Evolutionary conservation across 2,888 invertebrate species (phyloP).

Genomic region (Altica lythri): DNA sequence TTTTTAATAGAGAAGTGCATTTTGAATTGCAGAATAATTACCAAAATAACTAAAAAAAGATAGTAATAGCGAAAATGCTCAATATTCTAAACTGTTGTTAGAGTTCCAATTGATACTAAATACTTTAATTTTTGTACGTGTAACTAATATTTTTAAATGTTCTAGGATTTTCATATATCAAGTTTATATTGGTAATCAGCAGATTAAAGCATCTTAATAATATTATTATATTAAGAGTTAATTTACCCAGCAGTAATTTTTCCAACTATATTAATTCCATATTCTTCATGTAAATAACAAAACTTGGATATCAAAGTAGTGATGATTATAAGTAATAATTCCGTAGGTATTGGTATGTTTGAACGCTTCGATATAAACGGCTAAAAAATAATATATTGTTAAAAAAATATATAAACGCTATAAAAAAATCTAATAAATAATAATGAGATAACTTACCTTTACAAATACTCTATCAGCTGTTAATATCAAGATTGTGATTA

Average conservation of each 20-base stretch:
- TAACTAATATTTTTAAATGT: too few relatives aligned
- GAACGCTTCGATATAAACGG: slow-evolving; percentile 64
- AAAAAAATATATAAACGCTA: neutral
- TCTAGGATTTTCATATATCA: too few relatives aligned
- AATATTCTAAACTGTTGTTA: too few relatives aligned
- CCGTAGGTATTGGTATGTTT: slow-evolving; percentile 74
- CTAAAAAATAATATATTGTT: slow-evolving; percentile 47
- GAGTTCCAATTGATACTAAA: too few relatives aligned
- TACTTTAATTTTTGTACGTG: too few relatives aligned
- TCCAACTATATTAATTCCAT: slow-evolving; percentile 66
- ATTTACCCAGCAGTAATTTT: slow-evolving; percentile 69
- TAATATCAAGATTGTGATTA: slow-evolving; percentile 10
- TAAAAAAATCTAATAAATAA: too few relatives aligned
- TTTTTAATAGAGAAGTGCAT: too few relatives aligned
- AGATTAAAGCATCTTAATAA: too few relatives aligned
- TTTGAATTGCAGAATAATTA: too few relatives aligned
- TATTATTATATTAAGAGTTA: neutral
- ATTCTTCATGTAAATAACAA: slow-evolving; percentile 60
- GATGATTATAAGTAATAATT: slow-evolving; percentile 71
- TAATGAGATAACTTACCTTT: slow-evolving; percentile 10
- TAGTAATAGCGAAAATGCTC: too few relatives aligned
- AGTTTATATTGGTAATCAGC: neutral
- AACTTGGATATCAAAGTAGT: slow-evolving; percentile 70
- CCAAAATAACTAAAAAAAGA: too few relatives aligned
- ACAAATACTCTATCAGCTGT: slow-evolving; percentile 8